These are phyloP conservation scores for Sycophila sp. DNA, from an alignment of 1,140 invertebrate genomes.

Conservation along the genomic window DNA sequence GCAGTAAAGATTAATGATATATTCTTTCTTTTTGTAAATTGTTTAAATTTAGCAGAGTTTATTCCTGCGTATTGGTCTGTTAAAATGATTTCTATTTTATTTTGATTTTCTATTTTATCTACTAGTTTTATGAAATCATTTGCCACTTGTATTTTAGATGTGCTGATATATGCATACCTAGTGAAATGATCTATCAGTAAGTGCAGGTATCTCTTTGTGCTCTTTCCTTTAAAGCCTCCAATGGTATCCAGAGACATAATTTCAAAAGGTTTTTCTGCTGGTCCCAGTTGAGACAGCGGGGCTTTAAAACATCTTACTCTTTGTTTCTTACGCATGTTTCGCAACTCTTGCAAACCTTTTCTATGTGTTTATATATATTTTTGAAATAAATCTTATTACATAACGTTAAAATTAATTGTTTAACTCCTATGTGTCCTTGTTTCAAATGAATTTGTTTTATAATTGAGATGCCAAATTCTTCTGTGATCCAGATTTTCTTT, in stretches of 20 bases:
- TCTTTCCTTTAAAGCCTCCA: too few relatives aligned
- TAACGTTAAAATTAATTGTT: neutral
- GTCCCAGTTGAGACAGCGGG: neutral
- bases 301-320: slow-evolving; percentile 10
- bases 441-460: neutral
- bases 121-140: neutral
- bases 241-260: too few relatives aligned
- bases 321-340: too few relatives aligned
- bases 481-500: neutral
- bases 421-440: too few relatives aligned
- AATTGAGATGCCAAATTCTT: slow-evolving; percentile 5
- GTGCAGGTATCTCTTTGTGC: neutral
- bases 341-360: too few relatives aligned
- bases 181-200: slow-evolving; percentile 1
- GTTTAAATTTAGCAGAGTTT: too few relatives aligned
- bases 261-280: slow-evolving; percentile 4
- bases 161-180: too few relatives aligned
- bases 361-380: too few relatives aligned
- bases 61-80: too few relatives aligned
- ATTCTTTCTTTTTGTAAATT: too few relatives aligned
- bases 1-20: slow-evolving; percentile 4
- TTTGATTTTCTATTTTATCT: neutral
- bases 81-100: slow-evolving; percentile 4
- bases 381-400: neutral
- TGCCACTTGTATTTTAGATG: too few relatives aligned